Evolutionary conservation across 64 coral and sea anemone species (phyloP).

Genomic region (Montipora cactus): DNA sequence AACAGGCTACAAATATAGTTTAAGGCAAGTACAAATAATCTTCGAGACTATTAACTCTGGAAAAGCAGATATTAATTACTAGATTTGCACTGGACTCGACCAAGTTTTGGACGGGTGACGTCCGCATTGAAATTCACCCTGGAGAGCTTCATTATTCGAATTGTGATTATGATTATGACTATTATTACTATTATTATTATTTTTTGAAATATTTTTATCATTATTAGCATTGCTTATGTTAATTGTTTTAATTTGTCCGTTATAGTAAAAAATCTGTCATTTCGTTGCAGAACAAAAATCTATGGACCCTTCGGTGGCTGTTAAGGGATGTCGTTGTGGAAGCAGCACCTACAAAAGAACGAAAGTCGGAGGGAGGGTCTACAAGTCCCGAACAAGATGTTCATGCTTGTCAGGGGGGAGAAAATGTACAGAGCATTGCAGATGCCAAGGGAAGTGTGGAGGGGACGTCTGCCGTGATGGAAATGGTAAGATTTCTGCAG

Average conservation of each 20-base stretch:
- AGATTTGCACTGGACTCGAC: slow-evolving; percentile 1
- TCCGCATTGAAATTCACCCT: neutral
- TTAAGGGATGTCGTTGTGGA: slow-evolving; percentile 34
- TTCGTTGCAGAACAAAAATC: neutral
- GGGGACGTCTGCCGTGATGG: slow-evolving; percentile 22
- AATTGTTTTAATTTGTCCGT: neutral
- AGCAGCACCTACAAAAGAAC: neutral
- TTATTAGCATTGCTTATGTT: slow-evolving; percentile 6
- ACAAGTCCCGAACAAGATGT: slow-evolving; percentile 44
- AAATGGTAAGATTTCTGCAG: neutral
- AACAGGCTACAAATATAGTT: neutral
- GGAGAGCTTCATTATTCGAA: neutral
- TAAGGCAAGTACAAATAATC: neutral
- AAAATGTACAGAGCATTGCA: slow-evolving; percentile 50
- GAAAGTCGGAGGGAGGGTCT: slow-evolving; percentile 6
- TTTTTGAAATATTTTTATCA: neutral
- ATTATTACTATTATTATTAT: neutral
- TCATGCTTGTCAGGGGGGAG: slow-evolving; percentile 38
- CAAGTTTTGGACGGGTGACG: neutral
- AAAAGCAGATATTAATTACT: slow-evolving; percentile 3
- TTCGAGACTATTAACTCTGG: neutral
- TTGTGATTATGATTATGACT: neutral
- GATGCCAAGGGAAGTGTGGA: slow-evolving; percentile 35
- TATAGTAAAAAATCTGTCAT: neutral
- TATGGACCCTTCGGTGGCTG: neutral